Evolutionary conservation across 2,888 invertebrate species (phyloP).

Genomic region (Aporophyla lueneburgensis): DNA sequence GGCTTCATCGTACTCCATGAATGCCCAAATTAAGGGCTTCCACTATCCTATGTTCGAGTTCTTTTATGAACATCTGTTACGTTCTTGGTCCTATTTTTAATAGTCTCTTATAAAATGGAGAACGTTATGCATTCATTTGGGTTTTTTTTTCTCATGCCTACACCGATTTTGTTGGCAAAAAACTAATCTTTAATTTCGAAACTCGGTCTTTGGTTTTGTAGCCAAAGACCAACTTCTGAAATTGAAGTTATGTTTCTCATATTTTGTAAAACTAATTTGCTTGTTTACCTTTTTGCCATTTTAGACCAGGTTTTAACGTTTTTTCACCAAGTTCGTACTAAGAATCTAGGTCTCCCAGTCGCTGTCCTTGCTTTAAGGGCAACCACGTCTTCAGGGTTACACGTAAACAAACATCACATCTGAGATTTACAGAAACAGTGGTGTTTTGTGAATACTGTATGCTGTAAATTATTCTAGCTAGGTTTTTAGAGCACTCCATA

Average conservation of each 20-base stretch:
- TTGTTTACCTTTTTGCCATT: slow-evolving; percentile 21
- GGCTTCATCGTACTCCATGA: slow-evolving; percentile 69
- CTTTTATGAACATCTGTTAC: slow-evolving; percentile 48
- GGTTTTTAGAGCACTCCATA: slow-evolving; percentile 50
- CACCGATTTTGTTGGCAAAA: too few relatives aligned
- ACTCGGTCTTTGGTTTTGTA: too few relatives aligned
- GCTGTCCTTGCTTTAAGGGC: slow-evolving; percentile 25
- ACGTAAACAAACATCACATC: slow-evolving; percentile 27
- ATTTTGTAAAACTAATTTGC: slow-evolving; percentile 33
- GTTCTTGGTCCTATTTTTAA: slow-evolving; percentile 19
- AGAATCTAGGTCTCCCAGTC: slow-evolving; percentile 17
- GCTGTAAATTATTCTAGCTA: slow-evolving; percentile 41
- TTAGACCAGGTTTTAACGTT: not conserved
- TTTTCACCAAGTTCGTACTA: slow-evolving; percentile 19
- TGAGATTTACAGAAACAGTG: slow-evolving; percentile 47
- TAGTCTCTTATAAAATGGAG: too few relatives aligned
- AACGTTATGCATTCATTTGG: too few relatives aligned
- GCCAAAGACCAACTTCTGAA: too few relatives aligned
- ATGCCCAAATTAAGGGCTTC: slow-evolving; percentile 69
- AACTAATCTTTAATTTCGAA: too few relatives aligned
- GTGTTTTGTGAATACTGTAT: slow-evolving; percentile 36
- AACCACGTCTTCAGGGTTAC: slow-evolving; percentile 20
- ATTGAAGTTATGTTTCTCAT: not conserved
- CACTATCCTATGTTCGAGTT: slow-evolving; percentile 55
- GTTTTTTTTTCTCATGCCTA: too few relatives aligned